These are phyloP conservation scores for Hesperophylax magnus DNA, from an alignment of 1,140 invertebrate species.

Conservation along the genomic window DNA sequence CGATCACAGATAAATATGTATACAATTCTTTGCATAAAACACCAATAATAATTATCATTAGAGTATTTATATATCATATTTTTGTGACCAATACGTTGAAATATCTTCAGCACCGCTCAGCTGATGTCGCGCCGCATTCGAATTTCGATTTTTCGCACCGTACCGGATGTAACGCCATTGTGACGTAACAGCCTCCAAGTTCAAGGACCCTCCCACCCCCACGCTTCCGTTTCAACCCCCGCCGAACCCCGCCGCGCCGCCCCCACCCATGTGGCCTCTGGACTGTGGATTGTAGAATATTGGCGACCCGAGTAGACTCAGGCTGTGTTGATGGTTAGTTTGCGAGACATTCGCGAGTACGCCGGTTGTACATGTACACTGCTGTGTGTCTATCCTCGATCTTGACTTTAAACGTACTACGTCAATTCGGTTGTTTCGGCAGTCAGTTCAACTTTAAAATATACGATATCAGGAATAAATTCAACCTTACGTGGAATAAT, in stretches of 20 bases:
- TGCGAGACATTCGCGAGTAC: background rate
- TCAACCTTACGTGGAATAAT: too few relatives aligned
- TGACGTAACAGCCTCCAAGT: constrained; percentile 38
- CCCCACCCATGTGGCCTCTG: background rate
- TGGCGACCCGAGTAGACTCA: background rate
- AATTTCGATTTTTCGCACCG: constrained; percentile 33
- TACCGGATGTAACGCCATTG: constrained; percentile 32
- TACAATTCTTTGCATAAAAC: too few relatives aligned
- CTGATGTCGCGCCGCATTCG: constrained; percentile 16
- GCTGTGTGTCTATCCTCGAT: too few relatives aligned
- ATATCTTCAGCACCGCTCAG: background rate
- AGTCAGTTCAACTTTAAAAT: too few relatives aligned
- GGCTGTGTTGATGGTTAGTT: background rate
- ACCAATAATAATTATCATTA: too few relatives aligned
- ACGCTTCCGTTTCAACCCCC: background rate
- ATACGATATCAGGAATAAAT: too few relatives aligned
- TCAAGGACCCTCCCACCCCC: constrained; percentile 32
- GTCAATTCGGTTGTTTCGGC: too few relatives aligned
- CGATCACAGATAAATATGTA: too few relatives aligned
- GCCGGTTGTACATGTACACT: background rate
- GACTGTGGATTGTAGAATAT: too few relatives aligned
- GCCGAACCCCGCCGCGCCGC: background rate
- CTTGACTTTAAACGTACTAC: too few relatives aligned
- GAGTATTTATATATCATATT: too few relatives aligned
- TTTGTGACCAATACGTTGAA: too few relatives aligned